These are phyloP conservation scores for Heliornis fulica DNA, from an alignment of 2,113 vertebrate genomes.

Conservation along the genomic window DNA sequence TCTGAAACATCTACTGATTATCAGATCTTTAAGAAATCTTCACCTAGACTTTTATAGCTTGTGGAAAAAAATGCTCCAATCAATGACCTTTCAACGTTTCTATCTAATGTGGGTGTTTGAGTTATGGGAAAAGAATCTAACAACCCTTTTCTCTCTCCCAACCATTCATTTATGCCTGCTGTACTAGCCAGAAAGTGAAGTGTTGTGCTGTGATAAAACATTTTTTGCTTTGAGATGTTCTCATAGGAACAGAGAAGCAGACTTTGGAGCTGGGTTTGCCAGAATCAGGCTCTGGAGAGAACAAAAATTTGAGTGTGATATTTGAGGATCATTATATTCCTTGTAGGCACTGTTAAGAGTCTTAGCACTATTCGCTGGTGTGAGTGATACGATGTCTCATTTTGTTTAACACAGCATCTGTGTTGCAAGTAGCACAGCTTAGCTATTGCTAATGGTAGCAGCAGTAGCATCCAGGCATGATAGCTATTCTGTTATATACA, in stretches of 20 bases:
- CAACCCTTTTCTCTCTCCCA: neutral
- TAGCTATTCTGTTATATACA: neutral
- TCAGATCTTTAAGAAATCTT: neutral
- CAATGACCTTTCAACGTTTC: neutral
- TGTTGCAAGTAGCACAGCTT: neutral
- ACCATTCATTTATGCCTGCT: neutral
- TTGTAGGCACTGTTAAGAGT: neutral
- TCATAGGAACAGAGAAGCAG: constrained; percentile 5
- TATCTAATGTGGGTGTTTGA: neutral
- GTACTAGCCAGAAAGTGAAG: neutral
- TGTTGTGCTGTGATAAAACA: neutral
- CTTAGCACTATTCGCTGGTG: neutral
- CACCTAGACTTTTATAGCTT: neutral
- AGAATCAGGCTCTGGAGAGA: neutral
- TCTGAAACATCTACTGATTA: neutral
- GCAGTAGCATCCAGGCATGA: neutral
- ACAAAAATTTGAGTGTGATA: neutral
- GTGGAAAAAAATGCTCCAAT: neutral
- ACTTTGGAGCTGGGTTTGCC: neutral
- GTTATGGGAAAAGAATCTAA: neutral
- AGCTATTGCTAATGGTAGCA: neutral
- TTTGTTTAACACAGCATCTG: constrained; percentile 19
- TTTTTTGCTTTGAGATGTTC: constrained; percentile 12
- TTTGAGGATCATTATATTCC: neutral
- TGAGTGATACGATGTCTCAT: neutral